Evolutionary conservation across 2,797 vertebrate species (phyloP).

Genomic region (Lemur catta): DNA sequence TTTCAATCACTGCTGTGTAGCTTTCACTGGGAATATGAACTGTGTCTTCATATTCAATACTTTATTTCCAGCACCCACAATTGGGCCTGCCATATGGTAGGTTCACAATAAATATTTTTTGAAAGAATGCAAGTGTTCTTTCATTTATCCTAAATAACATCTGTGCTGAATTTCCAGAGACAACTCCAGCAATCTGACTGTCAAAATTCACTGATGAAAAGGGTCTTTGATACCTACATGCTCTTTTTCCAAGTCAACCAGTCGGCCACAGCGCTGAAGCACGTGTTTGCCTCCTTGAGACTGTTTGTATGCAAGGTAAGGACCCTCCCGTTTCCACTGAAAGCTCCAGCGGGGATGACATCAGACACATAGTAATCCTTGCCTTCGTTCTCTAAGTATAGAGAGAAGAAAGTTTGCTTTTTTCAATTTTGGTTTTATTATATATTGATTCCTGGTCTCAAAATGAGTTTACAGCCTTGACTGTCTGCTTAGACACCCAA

Average conservation of each 20-base stretch:
- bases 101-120: background rate
- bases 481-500: background rate
- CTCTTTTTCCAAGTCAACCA: slow-evolving; percentile 99
- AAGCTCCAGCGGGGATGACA: background rate
- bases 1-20: background rate
- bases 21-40: background rate
- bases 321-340: background rate
- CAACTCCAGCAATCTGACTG: slow-evolving; percentile 94
- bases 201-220: slow-evolving; percentile 96
- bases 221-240: slow-evolving; percentile 97
- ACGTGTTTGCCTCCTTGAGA: slow-evolving; percentile 94
- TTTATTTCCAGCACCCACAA: background rate
- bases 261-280: slow-evolving; percentile 92
- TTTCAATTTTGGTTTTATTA: background rate
- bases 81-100: background rate
- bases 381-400: background rate
- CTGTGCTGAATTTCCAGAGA: slow-evolving; percentile 86
- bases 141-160: slow-evolving; percentile 50
- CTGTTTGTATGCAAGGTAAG: slow-evolving; percentile 96
- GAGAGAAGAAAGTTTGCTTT: background rate
- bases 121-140: background rate
- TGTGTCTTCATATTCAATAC: background rate
- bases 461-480: background rate
- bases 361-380: background rate
- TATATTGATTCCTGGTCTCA: background rate